Conservation (phyloP, 2,113 vertebrate species). For the Ciconia boyciana region DNA sequence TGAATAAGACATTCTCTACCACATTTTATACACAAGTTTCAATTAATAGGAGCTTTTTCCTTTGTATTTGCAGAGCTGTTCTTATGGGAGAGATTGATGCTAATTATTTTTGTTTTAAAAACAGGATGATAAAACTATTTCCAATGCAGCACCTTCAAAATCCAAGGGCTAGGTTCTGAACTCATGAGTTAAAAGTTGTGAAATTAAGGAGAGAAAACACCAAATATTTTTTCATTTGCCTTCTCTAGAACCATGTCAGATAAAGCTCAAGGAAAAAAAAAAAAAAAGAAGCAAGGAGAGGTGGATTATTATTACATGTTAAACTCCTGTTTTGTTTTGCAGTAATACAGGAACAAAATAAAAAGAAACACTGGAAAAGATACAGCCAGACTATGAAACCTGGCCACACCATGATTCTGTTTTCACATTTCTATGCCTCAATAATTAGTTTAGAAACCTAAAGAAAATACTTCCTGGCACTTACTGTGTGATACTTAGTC, state of each 20-base stretch:
- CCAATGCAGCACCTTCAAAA: not conserved
- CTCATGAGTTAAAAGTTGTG: not conserved
- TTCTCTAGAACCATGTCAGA: not conserved
- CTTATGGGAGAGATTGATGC: not conserved
- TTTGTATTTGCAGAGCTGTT: not conserved
- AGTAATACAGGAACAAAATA: not conserved
- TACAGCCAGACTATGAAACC: not conserved
- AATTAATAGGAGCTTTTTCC: not conserved
- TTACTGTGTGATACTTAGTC: not conserved
- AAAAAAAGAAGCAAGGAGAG: not conserved
- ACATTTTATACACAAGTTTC: not conserved
- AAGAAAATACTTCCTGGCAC: not conserved
- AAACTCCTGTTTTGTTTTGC: not conserved
- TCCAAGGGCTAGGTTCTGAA: not conserved
- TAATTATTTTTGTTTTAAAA: not conserved
- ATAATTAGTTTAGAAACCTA: not conserved
- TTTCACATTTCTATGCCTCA: not conserved
- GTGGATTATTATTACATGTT: not conserved
- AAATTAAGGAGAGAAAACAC: not conserved
- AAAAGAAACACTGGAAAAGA: not conserved
- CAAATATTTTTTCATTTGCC: not conserved
- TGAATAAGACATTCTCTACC: not conserved
- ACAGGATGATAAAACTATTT: not conserved
- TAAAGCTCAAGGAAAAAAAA: not conserved
- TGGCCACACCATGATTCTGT: not conserved